phyloP scores from a whole-genome alignment of 2,113 vertebrate genomes.

The Puntigrus tetrazona region DNA sequence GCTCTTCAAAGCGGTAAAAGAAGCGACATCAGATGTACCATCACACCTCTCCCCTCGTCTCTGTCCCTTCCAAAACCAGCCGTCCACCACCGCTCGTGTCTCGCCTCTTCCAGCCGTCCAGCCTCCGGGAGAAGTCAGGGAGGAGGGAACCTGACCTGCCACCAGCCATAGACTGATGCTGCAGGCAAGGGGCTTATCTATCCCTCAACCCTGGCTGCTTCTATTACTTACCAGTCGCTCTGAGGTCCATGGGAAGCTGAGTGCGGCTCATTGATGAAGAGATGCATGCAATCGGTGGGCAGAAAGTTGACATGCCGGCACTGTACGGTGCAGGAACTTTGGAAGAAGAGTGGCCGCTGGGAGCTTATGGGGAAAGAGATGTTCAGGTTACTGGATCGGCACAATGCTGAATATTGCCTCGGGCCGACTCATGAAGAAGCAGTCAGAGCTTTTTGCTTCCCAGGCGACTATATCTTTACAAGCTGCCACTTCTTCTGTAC shows the following conservation, averaged over 20 bases:
- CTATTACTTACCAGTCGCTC: slow-evolving; percentile 82
- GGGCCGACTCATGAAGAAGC: slow-evolving; percentile 93
- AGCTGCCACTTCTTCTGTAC: slow-evolving; percentile 91
- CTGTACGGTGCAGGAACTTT: slow-evolving; percentile 85
- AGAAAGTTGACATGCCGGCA: slow-evolving; percentile 92
- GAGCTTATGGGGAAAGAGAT: slow-evolving; percentile 89
- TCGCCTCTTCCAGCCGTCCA: slow-evolving; percentile 87
- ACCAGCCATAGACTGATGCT: slow-evolving; percentile 91
- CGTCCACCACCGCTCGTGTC: slow-evolving; percentile 73
- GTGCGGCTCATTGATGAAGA: slow-evolving; percentile 84
- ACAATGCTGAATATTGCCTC: slow-evolving; percentile 83
- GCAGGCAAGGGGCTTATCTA: slow-evolving; percentile 84
- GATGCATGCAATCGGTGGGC: slow-evolving; percentile 88
- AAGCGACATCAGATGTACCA: slow-evolving; percentile 25
- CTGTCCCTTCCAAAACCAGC: background rate
- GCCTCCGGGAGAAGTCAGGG: slow-evolving; percentile 74
- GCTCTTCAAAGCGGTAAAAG: slow-evolving; percentile 8
- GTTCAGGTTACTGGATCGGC: slow-evolving; percentile 84
- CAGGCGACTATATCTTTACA: slow-evolving; percentile 88
- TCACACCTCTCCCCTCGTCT: slow-evolving; percentile 51
- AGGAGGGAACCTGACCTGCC: slow-evolving; percentile 77
- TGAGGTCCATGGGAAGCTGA: slow-evolving; percentile 92
- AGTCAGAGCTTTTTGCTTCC: slow-evolving; percentile 79
- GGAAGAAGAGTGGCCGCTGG: slow-evolving; percentile 88
- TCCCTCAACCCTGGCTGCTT: slow-evolving; percentile 86